A percentile compares a stretch with the other conserved stretches of the same genome.
Conservation (phyloP, 2,888 invertebrate genomes). For the Drosophila peninsularis region DNA sequence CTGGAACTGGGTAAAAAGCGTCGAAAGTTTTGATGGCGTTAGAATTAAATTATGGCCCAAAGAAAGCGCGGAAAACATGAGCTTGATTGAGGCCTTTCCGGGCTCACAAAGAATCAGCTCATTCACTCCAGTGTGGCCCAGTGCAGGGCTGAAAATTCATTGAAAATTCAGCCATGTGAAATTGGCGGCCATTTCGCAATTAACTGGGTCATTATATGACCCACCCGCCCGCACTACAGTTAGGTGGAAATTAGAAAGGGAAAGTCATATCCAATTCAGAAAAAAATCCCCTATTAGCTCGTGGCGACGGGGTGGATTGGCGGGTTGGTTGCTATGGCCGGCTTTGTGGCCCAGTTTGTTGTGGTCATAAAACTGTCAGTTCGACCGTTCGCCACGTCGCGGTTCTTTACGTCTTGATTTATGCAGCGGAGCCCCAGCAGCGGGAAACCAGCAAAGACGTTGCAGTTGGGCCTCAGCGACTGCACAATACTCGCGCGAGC, state of each 20-base stretch:
- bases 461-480: neutral
- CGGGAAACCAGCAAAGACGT: neutral
- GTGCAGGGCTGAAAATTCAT: neutral
- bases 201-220: slow-evolving; percentile 49
- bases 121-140: neutral
- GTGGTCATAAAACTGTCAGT: slow-evolving; percentile 74
- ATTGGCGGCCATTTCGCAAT: neutral
- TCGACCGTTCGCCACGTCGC: slow-evolving; percentile 62
- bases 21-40: neutral
- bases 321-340: slow-evolving; percentile 21
- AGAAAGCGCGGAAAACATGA: neutral
- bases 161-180: too few relatives aligned
- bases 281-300: slow-evolving; percentile 18
- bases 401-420: slow-evolving; percentile 55
- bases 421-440: slow-evolving; percentile 38
- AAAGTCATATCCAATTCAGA: neutral
- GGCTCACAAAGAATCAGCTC: neutral
- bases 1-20: slow-evolving; percentile 2
- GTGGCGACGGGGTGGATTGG: slow-evolving; percentile 5
- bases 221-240: slow-evolving; percentile 21
- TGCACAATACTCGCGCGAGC: neutral
- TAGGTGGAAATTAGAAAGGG: neutral
- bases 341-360: slow-evolving; percentile 52
- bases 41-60: neutral
- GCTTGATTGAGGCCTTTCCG: neutral